Base-by-base conservation (phyloP, 2,113 vertebrate species). In the Ornithorhynchus anatinus region DNA sequence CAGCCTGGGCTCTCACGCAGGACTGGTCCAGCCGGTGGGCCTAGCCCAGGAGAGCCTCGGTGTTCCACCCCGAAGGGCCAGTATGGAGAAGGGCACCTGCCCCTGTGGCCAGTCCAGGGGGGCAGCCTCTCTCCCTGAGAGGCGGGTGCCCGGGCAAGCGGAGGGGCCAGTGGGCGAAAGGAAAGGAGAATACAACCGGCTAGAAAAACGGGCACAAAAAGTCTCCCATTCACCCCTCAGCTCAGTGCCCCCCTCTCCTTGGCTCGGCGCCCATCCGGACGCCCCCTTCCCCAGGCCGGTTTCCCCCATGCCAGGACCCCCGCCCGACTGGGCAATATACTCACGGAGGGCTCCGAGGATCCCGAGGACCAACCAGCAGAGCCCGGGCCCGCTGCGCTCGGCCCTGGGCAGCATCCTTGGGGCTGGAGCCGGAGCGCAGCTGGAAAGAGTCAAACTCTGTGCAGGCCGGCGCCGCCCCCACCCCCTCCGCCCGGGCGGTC, bases 271-370 rank as follows among this genome's bases (percentile, higher is more conserved):
- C n/a, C n/a, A n/a, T n/a, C n/a, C n/a, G n/a, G n/a, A n/a, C n/a
- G n/a, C n/a, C n/a, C n/a, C n/a, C n/a, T n/a, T n/a, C n/a, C n/a
- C n/a, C n/a, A n/a, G n/a, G n/a, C n/a, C n/a, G n/a, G n/a, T n/a
- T n/a, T n/a, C n/a, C n/a, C n/a, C n/a, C n/a, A n/a, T n/a, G n/a
- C n/a, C n/a, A n/a, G n/a, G n/a, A n/a, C n/a, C n/a, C n/a, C n/a
- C n/a, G n/a, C 4, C 1, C 0, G 23, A 5, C 0, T 9, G 67
- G 32, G n/a, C 22, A 14, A 14, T 0, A 0, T 74, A 93, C 92
- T 93, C 88, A 94, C 92, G 80, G 2, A 84, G 48, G 74, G 92
- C 5, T 81, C 75, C 78, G 68, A 82, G 23, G n/a, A 78, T 7
- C 16, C 84, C 91, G 40, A 88, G 33, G 0, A 69, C 31, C 0